Evolutionary conservation across 2,797 vertebrate genomes (phyloP).

Genomic region (Danionella dracula): DNA sequence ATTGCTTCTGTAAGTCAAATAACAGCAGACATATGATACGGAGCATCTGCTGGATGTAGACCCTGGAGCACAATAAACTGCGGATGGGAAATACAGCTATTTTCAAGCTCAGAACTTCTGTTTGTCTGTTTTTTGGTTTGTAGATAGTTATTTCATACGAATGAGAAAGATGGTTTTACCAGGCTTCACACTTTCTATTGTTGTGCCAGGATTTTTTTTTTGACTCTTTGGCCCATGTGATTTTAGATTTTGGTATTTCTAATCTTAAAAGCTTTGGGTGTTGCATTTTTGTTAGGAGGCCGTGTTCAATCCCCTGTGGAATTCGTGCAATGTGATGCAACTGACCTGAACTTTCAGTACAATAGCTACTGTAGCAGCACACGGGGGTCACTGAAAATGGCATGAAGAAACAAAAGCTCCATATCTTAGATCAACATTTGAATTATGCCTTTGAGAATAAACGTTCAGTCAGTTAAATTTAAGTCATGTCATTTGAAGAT

Average conservation of each 20-base stretch:
- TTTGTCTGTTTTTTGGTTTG: neutral
- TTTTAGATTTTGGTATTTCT: neutral
- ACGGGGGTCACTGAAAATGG: constrained; percentile 6
- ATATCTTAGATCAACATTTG: neutral
- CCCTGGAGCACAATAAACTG: neutral
- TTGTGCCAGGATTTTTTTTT: neutral
- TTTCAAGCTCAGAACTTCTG: neutral
- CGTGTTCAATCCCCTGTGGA: constrained; percentile 29
- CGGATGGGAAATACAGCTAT: constrained; percentile 24
- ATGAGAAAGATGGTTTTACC: too few species aligned
- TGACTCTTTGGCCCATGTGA: neutral
- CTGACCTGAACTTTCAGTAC: constrained; percentile 18
- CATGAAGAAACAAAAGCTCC: neutral
- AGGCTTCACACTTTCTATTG: too few species aligned
- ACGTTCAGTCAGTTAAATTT: too few species aligned
- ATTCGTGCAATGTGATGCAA: constrained; percentile 27
- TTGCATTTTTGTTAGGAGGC: neutral
- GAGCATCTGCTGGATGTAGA: constrained; percentile 5
- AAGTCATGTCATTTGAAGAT: too few species aligned
- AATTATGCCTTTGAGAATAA: neutral
- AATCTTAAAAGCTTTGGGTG: constrained; percentile 1
- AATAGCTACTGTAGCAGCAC: constrained; percentile 20
- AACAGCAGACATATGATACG: constrained; percentile 1
- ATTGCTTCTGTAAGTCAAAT: constrained; percentile 12
- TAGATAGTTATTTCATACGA: too few species aligned